phyloP scores from a whole-genome alignment of 2,113 vertebrate species.

The Aepyceros melampus region DNA sequence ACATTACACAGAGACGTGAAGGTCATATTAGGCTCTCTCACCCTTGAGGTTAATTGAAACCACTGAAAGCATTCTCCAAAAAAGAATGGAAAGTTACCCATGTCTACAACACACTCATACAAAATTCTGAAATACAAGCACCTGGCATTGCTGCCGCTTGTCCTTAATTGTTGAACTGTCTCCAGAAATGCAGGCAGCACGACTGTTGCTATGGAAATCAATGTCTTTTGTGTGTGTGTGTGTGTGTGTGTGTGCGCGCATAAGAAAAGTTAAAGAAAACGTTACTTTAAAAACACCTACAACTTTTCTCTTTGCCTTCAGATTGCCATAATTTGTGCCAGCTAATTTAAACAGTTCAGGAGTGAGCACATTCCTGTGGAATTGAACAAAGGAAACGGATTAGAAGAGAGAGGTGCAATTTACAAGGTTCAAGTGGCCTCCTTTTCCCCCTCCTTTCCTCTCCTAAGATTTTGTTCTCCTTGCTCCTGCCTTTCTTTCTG shows the following conservation, averaged over 20 bases:
- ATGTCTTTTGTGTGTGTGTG: background rate
- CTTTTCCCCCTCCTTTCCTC: background rate
- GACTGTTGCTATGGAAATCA: constrained; percentile 73
- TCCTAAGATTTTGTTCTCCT: accelerated
- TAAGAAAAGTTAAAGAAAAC: constrained; percentile 59
- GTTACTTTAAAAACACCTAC: background rate
- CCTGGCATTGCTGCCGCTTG: background rate
- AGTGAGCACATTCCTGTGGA: background rate
- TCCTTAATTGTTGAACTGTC: constrained; percentile 43
- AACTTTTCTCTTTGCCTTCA: background rate
- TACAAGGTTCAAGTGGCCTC: background rate
- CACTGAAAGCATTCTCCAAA: background rate
- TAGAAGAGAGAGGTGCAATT: background rate
- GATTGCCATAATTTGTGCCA: background rate
- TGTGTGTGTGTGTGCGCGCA: background rate
- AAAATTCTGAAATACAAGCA: background rate
- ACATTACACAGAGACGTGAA: background rate
- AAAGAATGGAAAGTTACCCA: background rate
- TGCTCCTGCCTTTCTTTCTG: background rate
- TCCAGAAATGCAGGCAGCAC: constrained; percentile 20
- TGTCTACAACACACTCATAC: background rate
- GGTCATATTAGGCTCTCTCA: accelerated
- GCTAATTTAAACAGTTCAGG: background rate
- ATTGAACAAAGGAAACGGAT: background rate
- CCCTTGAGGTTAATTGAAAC: background rate